Evolutionary conservation across 2,797 vertebrate species (phyloP).

Genomic region (Aeoliscus strigatus): DNA sequence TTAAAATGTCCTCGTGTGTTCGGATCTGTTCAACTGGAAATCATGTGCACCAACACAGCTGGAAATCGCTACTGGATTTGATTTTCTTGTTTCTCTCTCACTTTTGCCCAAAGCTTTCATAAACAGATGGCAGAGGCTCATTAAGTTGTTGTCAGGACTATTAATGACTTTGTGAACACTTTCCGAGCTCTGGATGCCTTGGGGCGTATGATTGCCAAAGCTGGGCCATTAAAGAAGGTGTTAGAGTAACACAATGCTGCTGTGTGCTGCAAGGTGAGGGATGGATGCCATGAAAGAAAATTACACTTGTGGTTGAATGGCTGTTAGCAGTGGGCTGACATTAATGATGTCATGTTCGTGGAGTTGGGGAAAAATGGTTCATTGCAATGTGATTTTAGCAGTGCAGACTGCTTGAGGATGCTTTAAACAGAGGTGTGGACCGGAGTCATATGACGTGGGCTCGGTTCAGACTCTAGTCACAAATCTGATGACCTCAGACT

Average conservation of each 20-base stretch:
- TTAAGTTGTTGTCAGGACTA: conserved; percentile 77
- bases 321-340: conserved; percentile 39
- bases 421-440: too few species aligned
- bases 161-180: conserved; percentile 75
- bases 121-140: conserved; percentile 75
- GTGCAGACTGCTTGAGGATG: background rate
- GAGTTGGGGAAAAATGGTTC: conserved; percentile 24
- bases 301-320: conserved; percentile 41
- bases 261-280: conserved; percentile 61
- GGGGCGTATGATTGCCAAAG: conserved; percentile 55
- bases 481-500: too few species aligned
- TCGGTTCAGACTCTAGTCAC: too few species aligned
- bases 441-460: too few species aligned
- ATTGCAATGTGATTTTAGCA: conserved; percentile 11
- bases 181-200: conserved; percentile 64
- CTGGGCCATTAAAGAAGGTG: conserved; percentile 65
- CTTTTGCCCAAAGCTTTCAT: conserved; percentile 63
- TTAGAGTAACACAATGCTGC: conserved; percentile 66
- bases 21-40: conserved; percentile 76
- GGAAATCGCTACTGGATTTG: conserved; percentile 74
- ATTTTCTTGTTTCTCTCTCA: conserved; percentile 54
- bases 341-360: conserved; percentile 48
- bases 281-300: conserved; percentile 51
- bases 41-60: conserved; percentile 63
- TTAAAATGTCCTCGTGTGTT: conserved; percentile 78